phyloP scores from a whole-genome alignment of 2,888 invertebrate species.

The Danaus chrysippus region DNA sequence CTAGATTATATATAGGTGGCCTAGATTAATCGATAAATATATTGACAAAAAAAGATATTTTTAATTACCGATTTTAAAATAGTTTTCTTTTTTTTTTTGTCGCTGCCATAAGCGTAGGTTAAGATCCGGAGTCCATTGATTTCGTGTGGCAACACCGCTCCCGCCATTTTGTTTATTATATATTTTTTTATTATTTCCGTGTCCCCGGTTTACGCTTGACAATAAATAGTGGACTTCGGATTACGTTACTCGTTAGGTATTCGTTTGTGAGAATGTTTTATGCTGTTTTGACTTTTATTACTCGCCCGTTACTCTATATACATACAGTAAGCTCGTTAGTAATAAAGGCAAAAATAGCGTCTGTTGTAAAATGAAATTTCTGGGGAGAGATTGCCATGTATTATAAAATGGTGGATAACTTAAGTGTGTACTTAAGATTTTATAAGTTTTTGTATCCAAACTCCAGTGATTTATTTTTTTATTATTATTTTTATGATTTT shows the following conservation, averaged over 20 bases:
- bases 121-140: conserved; percentile 50
- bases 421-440: conserved; percentile 37
- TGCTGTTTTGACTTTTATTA: conserved; percentile 12
- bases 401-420: conserved; percentile 36
- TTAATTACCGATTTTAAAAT: conserved; percentile 56
- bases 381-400: conserved; percentile 11
- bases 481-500: conserved; percentile 12
- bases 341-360: conserved; percentile 18
- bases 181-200: conserved; percentile 23
- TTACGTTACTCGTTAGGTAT: conserved; percentile 14
- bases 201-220: conserved; percentile 32
- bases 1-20: conserved; percentile 54
- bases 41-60: conserved; percentile 71
- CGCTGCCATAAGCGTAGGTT: conserved; percentile 67
- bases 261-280: conserved; percentile 12
- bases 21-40: conserved; percentile 53
- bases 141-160: conserved; percentile 39
- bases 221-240: conserved; percentile 36
- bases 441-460: conserved; percentile 33
- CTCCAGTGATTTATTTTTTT: conserved; percentile 40
- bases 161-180: conserved; percentile 24
- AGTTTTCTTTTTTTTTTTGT: conserved; percentile 47
- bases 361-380: conserved; percentile 12
- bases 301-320: conserved; percentile 3
- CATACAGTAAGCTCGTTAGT: not conserved